Base-by-base conservation (phyloP, 1,140 invertebrate species). In the Drosophila serrata region DNA sequence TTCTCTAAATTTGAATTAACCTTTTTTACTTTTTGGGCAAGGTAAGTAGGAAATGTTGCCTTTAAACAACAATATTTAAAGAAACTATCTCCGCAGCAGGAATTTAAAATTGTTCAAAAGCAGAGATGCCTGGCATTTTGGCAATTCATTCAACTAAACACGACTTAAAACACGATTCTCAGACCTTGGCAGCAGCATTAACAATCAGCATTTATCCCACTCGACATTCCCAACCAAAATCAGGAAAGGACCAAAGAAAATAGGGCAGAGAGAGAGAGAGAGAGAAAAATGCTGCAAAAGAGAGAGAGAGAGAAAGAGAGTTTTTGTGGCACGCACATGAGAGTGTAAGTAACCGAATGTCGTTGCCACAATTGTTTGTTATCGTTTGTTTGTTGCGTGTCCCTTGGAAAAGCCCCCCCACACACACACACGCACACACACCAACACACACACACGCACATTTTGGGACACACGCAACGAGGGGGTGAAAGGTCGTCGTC, bases 311-410 rank as follows among this genome's bases (percentile, higher is more conserved):
- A 63, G 19, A 39, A 29, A 53, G 33, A 19, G 22, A 3, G 19
- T 24, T 31, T 19, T 53, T 13, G 31, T 35, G 2, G 19, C 51
- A 53, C 51, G 29, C 51, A 55, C 29, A 42, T 37, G 48, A 17
- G 62, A 17, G 48, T 33, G 11, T 35, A 37, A 55, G 63, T 75
- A 75, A 75, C 72, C 62, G 55, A 61, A 57, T 65, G 61, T 67
- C 60, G 73, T 57, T 77, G 74, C 63, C 74, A 51, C 74, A 68
- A 77, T 77, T 77, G 73, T 77, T 77, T 77, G 74, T 77, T 77
- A 68, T 77, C 75, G 61, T 68, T 77, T 77, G 74, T 77, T 77
- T 77, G 74, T 77, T 77, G 74, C 74, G 74, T 77, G 74, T 48
- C 37, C 22, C 19, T 17, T 27, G 17, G 22, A 82, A 59, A 48